Conservation (phyloP, 2,113 vertebrate species). For the Tragelaphus scriptus region DNA sequence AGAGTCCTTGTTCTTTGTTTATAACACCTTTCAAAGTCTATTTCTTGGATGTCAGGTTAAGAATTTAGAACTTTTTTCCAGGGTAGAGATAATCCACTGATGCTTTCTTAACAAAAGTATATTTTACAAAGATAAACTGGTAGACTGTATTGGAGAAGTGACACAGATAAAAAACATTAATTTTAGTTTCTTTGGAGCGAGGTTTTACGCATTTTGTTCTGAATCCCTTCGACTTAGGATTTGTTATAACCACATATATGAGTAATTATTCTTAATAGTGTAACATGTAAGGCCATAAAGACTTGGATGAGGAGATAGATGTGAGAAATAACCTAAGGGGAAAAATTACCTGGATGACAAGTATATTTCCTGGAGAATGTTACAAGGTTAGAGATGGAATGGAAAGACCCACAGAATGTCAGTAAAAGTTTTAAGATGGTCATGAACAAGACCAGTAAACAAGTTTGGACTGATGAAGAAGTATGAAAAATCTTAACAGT, state of each 20-base stretch:
- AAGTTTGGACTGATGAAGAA: background rate
- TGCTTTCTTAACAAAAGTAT: background rate
- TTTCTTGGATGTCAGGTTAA: background rate
- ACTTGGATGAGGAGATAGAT: background rate
- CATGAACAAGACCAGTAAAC: background rate
- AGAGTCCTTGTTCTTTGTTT: background rate
- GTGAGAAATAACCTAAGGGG: background rate
- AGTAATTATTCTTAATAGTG: background rate
- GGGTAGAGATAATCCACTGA: background rate
- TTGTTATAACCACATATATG: background rate
- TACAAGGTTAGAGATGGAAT: background rate
- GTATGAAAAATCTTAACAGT: background rate
- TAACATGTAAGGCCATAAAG: background rate
- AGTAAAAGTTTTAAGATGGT: background rate
- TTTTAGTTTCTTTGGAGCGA: background rate
- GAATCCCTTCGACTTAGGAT: background rate
- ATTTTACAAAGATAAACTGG: background rate
- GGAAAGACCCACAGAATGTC: background rate
- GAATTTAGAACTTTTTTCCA: background rate
- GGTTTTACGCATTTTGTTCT: background rate
- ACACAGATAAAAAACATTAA: background rate
- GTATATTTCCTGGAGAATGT: background rate
- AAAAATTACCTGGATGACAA: background rate
- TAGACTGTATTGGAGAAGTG: background rate
- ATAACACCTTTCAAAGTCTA: background rate